Percentiles rank a stretch among this genome's conserved stretches.
phyloP scores from a whole-genome alignment of 2,113 vertebrate species.

The Isurus oxyrinchus region DNA sequence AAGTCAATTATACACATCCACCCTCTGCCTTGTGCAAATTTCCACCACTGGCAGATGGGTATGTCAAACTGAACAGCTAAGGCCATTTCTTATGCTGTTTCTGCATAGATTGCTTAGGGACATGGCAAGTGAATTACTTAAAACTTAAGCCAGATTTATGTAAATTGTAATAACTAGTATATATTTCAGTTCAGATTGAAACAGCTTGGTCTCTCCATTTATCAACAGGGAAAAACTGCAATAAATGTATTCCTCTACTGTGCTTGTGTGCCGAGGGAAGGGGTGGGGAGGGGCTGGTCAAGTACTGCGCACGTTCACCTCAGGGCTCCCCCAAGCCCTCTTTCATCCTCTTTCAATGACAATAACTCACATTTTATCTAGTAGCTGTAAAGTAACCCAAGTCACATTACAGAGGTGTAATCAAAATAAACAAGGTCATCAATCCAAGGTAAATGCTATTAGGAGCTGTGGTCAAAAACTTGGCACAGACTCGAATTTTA shows the following conservation, averaged over 20 bases:
- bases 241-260: not conserved
- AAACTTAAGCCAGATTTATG: constrained; percentile 29
- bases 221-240: not conserved
- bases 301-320: not conserved
- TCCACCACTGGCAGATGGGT: constrained; percentile 17
- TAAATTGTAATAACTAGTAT: not conserved
- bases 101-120: constrained; percentile 30
- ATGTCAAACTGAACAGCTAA: constrained; percentile 28
- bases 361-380: not conserved
- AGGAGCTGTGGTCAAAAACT: not conserved
- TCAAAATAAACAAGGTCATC: not conserved
- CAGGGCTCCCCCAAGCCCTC: not conserved
- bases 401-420: not conserved
- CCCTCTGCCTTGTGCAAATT: constrained; percentile 46
- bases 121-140: constrained; percentile 22
- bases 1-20: constrained; percentile 57
- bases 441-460: not conserved
- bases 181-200: constrained; percentile 14
- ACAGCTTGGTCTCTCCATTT: not conserved
- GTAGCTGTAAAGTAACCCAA: not conserved
- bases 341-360: not conserved
- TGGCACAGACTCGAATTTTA: not conserved
- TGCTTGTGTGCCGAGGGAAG: not conserved
- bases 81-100: constrained; percentile 32
- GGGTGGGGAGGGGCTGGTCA: not conserved